These are phyloP conservation scores for Adelphocoris suturalis DNA, from an alignment of 2,888 invertebrate genomes.

Conservation along the genomic window DNA sequence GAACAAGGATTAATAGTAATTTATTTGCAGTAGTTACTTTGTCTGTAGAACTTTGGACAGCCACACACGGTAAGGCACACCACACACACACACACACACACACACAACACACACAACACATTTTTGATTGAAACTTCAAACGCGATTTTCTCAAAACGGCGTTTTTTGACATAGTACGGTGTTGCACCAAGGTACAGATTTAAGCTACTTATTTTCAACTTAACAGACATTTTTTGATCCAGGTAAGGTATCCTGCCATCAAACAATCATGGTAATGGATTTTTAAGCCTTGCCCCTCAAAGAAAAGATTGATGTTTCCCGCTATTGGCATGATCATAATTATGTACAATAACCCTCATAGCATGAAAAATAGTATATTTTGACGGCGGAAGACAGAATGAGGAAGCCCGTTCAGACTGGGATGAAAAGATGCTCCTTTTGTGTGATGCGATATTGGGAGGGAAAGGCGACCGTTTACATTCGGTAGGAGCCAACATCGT, in stretches of 20 bases:
- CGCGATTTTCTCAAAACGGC: no score
- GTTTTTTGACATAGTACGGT: no score
- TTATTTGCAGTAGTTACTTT: no score
- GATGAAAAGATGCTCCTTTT: constrained; percentile 54
- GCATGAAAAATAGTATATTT: constrained; percentile 53
- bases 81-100: no score
- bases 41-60: no score
- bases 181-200: no score
- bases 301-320: neutral
- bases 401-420: neutral
- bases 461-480: constrained; percentile 68
- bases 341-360: constrained; percentile 27
- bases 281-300: neutral
- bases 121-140: no score
- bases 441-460: constrained; percentile 53
- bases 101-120: no score
- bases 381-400: neutral
- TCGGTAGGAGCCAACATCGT: constrained; percentile 64
- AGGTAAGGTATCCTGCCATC: neutral
- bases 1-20: no score
- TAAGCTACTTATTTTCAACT: no score
- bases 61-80: no score
- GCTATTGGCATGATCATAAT: neutral
- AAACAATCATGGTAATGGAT: neutral
- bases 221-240: no score